phyloP scores from a whole-genome alignment of 2,113 vertebrate species.

The Microcebus murinus region DNA sequence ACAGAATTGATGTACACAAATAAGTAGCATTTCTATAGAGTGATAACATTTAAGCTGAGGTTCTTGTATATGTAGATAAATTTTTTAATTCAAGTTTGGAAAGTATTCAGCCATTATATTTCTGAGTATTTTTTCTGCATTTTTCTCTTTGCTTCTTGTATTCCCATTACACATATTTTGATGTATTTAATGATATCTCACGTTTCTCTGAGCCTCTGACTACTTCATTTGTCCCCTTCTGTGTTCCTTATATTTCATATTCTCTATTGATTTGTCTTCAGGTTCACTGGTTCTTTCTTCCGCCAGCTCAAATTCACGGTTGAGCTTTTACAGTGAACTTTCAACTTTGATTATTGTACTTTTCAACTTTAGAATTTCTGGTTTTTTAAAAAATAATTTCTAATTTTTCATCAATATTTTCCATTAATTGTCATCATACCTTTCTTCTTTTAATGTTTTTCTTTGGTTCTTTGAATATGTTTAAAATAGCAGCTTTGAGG shows the following conservation, averaged over 20 bases:
- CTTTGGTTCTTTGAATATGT: neutral
- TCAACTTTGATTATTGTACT: neutral
- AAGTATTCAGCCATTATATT: neutral
- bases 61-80: neutral
- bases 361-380: neutral
- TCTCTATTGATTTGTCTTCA: neutral
- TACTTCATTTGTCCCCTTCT: too few species aligned
- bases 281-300: neutral
- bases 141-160: neutral
- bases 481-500: neutral
- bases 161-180: neutral
- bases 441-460: neutral
- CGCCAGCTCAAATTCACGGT: neutral
- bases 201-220: neutral
- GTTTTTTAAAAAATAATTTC: neutral
- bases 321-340: neutral
- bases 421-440: neutral
- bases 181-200: neutral
- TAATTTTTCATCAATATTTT: neutral
- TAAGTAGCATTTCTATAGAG: too few species aligned
- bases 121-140: neutral
- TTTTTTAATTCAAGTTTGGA: neutral
- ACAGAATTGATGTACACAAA: too few species aligned
- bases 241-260: neutral
- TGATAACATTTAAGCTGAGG: neutral